Conservation (phyloP, 2,113 vertebrate species). For the Tricholaema leucomelas region DNA sequence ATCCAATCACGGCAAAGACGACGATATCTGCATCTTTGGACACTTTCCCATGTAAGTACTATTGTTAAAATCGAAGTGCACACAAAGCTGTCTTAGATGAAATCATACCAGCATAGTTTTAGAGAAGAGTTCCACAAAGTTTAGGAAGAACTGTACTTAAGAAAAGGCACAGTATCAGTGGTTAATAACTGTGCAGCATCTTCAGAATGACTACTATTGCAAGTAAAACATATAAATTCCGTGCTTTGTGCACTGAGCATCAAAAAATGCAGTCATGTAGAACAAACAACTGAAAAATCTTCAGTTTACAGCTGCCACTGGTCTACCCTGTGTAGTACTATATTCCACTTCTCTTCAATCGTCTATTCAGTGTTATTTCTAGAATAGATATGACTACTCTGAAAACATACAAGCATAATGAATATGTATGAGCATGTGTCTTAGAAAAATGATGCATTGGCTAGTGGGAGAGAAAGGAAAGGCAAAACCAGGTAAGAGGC, state of each 20-base stretch:
- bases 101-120: background rate
- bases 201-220: background rate
- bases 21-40: background rate
- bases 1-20: background rate
- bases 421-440: background rate
- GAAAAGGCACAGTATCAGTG: background rate
- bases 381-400: background rate
- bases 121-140: background rate
- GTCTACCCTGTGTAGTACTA: background rate
- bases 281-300: background rate
- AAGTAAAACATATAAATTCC: background rate
- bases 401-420: background rate
- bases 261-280: background rate
- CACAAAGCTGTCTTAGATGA: background rate
- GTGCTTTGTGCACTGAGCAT: background rate
- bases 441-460: background rate
- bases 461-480: background rate
- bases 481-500: background rate
- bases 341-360: background rate
- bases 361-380: no score
- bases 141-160: background rate
- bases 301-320: background rate
- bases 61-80: background rate
- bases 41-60: no score
- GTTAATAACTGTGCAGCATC: background rate